phyloP scores from a whole-genome alignment of 2,797 vertebrate species.

The Urosaurus nigricauda region DNA sequence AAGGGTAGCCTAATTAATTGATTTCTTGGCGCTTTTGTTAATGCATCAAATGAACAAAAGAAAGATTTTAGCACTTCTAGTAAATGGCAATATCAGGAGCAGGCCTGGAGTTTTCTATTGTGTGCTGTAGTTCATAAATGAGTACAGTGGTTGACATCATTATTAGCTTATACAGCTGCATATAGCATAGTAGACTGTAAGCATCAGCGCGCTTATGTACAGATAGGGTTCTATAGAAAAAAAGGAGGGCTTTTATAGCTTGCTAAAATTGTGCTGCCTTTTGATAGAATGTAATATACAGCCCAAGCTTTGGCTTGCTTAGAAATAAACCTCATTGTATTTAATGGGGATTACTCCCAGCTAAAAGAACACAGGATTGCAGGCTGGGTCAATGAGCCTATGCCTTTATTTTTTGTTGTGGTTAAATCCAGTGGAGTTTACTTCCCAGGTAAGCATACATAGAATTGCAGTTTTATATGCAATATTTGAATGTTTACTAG shows the following conservation, averaged over 20 bases:
- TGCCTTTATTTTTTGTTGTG: background rate
- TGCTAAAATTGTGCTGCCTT: background rate
- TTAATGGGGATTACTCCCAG: background rate
- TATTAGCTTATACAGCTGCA: slow-evolving; percentile 63
- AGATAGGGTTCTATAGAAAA: background rate
- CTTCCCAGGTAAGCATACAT: background rate
- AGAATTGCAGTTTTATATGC: background rate
- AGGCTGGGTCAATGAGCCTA: background rate
- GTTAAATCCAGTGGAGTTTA: background rate
- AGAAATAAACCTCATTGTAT: background rate
- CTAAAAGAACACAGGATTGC: background rate
- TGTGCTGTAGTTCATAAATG: slow-evolving; percentile 66
- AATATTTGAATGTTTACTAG: background rate
- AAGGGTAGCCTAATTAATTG: slow-evolving; percentile 72
- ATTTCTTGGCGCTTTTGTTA: slow-evolving; percentile 66
- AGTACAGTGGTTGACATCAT: slow-evolving; percentile 59
- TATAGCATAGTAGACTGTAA: accelerated
- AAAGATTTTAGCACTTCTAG: slow-evolving; percentile 54
- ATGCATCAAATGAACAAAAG: slow-evolving; percentile 67
- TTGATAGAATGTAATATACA: background rate
- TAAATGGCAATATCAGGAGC: slow-evolving; percentile 66
- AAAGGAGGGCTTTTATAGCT: background rate
- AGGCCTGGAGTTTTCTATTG: slow-evolving; percentile 58
- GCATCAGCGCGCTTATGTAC: accelerated
- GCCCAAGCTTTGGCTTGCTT: background rate